Base-by-base conservation (phyloP, 2,113 vertebrate genomes). In the Daphoenositta chrysoptera region DNA sequence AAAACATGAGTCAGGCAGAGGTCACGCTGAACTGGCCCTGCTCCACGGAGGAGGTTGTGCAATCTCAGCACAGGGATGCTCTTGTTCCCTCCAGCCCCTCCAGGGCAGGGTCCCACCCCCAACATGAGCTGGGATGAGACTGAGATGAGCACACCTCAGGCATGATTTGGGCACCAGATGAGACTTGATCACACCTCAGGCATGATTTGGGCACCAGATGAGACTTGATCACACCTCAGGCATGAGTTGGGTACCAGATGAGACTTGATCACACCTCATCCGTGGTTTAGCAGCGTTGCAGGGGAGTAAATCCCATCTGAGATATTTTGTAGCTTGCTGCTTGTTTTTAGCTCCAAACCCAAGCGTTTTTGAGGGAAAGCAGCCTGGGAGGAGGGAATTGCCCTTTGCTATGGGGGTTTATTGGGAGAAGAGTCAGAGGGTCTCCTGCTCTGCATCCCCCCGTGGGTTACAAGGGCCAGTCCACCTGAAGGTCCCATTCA, bases 1-100 rank as follows among this genome's bases (percentile, higher is more conserved):
- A 94, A 96, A 97, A 66, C 42, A 83, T 95, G 96, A 96, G 95
- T 97, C 95, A 96, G 93, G 92, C 33, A 6, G 87, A 96, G 94
- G 88, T 96, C 96, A 96, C 8, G 47, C 79, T 90, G 85, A 93
- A 83, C 42, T 79, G 80, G 88, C 91, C 72, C 79, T 10, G 35
- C 72, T 94, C 31, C 94, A 91, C 82, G 0, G 0, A 2, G 2
- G 64, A 10, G n/a, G 33, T 81, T 94, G 90, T 60, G 92, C 85
- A 96, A 94, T 75, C 79, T 47, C 87, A 89, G 76, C 85, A 90
- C 85, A 93, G 71, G 71, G 79, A 16, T 83, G 60, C 35, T 73
- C 90, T 88, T 94, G 70, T 88, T 94, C 75, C 37, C 79, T 73
- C 27, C 71, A 18, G 63, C 13, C 33, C 78, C 86, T 57, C 28